Conservation (phyloP, 2,888 invertebrate genomes). For the Noctua janthina region DNA sequence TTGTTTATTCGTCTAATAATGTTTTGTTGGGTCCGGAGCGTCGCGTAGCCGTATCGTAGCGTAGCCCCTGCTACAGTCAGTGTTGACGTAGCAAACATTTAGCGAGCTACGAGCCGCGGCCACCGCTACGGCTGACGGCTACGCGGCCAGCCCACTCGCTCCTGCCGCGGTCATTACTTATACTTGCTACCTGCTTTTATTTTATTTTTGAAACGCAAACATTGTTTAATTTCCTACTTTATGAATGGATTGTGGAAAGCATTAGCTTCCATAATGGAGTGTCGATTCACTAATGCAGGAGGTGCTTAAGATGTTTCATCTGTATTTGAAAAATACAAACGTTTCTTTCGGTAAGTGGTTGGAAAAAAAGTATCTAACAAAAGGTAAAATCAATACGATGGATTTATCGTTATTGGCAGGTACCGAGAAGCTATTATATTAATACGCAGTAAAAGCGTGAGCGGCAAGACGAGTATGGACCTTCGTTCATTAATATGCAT, state of each 20-base stretch:
- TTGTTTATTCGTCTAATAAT: conserved; percentile 55
- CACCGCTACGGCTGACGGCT: conserved; percentile 41
- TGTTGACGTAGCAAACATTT: conserved; percentile 75
- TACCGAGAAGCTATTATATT: conserved; percentile 80
- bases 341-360: not conserved
- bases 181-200: conserved; percentile 19
- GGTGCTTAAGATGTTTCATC: not conserved
- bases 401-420: conserved; percentile 76
- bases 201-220: conserved; percentile 24
- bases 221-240: conserved; percentile 17
- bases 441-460: conserved; percentile 82
- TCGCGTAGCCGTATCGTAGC: conserved; percentile 52
- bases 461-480: conserved; percentile 82
- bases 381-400: conserved; percentile 57
- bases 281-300: not conserved
- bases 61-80: conserved; percentile 59
- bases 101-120: conserved; percentile 62
- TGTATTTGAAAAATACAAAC: conserved; percentile 9
- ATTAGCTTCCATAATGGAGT: conserved; percentile 11
- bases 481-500: conserved; percentile 88
- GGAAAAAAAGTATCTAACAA: conserved; percentile 19
- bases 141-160: conserved; percentile 27
- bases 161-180: conserved; percentile 29
- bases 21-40: conserved; percentile 45
- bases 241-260: conserved; percentile 6